phyloP scores from a whole-genome alignment of 2,797 vertebrate genomes.

The Sebastes taczanowskii region DNA sequence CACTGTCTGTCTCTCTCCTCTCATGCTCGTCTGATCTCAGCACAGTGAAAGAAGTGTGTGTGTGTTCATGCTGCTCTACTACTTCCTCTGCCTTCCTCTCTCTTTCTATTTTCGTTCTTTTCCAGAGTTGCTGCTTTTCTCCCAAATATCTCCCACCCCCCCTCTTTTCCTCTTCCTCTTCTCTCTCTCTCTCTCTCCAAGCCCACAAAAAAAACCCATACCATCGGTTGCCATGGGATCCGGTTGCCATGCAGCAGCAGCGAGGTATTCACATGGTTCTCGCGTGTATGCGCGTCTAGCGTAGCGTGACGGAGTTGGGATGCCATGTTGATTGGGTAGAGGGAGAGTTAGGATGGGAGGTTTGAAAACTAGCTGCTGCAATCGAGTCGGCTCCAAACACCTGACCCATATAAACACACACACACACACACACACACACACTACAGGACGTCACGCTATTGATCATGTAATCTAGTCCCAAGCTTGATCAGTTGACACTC shows the following conservation, averaged over 20 bases:
- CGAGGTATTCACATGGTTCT: constrained; percentile 57
- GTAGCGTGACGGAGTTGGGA: constrained; percentile 50
- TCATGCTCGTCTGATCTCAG: constrained; percentile 42
- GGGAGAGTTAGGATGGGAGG: constrained; percentile 4
- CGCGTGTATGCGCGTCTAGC: constrained; percentile 30
- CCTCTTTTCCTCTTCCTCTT: constrained; percentile 33
- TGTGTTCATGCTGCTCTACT: constrained; percentile 17
- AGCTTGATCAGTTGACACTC: constrained; percentile 3
- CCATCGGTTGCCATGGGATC: constrained; percentile 84
- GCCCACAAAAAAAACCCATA: constrained; percentile 56
- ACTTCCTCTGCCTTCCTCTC: constrained; percentile 36
- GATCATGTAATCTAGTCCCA: constrained; percentile 12
- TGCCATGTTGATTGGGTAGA: constrained; percentile 42
- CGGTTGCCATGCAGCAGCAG: constrained; percentile 78
- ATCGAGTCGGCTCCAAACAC: constrained; percentile 1
- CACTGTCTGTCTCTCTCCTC: constrained; percentile 48
- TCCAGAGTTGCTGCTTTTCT: constrained; percentile 32
- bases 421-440: not conserved
- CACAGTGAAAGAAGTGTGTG: constrained; percentile 31
- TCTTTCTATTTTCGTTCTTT: constrained; percentile 45
- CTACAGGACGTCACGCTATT: constrained; percentile 6
- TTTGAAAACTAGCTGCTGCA: constrained; percentile 8
- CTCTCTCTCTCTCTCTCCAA: not conserved
- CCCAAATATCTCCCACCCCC: constrained; percentile 35
- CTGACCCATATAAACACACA: constrained; percentile 19